Percentiles rank a stretch among this genome's conserved stretches.
Evolutionary conservation across 2,797 vertebrate species (phyloP).

Genomic region (Acropternis orthonyx): DNA sequence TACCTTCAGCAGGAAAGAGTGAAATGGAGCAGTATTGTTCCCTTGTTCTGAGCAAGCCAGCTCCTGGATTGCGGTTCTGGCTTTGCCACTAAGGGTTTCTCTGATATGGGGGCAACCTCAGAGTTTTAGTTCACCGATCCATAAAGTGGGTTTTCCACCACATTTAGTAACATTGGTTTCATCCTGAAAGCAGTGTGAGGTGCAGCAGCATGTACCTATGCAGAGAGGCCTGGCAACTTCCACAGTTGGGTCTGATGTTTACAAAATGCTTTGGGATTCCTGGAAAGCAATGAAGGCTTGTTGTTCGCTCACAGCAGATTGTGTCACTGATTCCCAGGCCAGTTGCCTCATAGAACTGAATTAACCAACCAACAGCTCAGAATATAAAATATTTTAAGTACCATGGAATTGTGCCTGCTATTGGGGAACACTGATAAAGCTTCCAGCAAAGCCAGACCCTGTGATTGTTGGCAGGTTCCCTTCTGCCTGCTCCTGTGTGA

Average conservation of each 20-base stretch:
- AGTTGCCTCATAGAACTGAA: conserved; percentile 30
- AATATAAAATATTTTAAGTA: conserved; percentile 19
- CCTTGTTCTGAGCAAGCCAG: neutral
- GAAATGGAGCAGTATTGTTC: neutral
- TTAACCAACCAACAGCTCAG: neutral
- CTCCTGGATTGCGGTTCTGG: neutral
- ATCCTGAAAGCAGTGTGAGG: neutral
- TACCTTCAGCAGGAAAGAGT: neutral
- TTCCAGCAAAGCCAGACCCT: neutral
- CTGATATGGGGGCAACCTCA: neutral
- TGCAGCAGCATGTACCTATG: accelerated
- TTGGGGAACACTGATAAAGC: neutral
- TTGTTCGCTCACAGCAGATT: conserved; percentile 12
- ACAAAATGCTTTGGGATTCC: conserved; percentile 26
- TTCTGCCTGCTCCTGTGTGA: neutral
- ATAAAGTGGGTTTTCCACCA: neutral
- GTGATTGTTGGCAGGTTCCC: neutral
- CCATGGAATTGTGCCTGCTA: neutral
- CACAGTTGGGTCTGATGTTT: neutral
- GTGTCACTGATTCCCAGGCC: conserved; percentile 19
- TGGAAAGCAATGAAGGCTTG: conserved; percentile 1
- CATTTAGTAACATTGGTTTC: neutral
- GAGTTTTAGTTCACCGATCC: neutral
- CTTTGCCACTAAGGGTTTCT: neutral
- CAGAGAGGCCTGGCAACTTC: neutral